These are phyloP conservation scores for Microctonus brassicae DNA, from an alignment of 2,888 invertebrate species.

Conservation along the genomic window DNA sequence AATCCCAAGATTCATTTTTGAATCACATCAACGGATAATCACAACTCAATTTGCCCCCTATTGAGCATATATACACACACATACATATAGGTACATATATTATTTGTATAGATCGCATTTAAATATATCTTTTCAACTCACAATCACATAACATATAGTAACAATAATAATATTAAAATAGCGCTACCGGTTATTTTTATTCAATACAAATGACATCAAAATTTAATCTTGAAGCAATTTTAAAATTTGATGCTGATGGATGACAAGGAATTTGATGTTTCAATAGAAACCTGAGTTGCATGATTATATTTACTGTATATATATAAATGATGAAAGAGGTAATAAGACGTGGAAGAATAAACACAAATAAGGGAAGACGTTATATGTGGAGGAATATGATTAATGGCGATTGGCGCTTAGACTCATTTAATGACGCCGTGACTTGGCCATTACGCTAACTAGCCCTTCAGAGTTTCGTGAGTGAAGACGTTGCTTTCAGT, in stretches of 20 bases:
- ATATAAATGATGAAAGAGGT: constrained; percentile 21
- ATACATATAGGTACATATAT: no score
- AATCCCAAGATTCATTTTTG: constrained; percentile 40
- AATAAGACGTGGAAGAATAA: constrained; percentile 27
- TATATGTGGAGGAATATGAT: constrained; percentile 57
- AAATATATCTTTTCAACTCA: not conserved
- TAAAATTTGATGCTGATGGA: constrained; percentile 19
- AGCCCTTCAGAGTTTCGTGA: constrained; percentile 54
- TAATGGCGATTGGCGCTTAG: constrained; percentile 63
- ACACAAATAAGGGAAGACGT: constrained; percentile 30
- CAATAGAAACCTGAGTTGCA: constrained; percentile 10
- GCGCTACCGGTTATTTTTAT: constrained; percentile 28
- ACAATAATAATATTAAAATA: constrained; percentile 7
- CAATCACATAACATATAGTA: not conserved
- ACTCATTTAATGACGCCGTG: constrained; percentile 66
- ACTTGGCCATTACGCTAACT: constrained; percentile 67
- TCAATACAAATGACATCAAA: constrained; percentile 22
- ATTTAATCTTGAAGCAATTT: not conserved
- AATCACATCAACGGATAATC: constrained; percentile 70
- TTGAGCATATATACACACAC: constrained; percentile 41
- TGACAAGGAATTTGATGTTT: constrained; percentile 36
- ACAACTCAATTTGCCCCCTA: constrained; percentile 70
- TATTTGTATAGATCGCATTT: no score
- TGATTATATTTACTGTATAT: not conserved
- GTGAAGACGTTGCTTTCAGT: constrained; percentile 36